A percentile compares a stretch with the other conserved stretches of the same genome.
phyloP scores from a whole-genome alignment of 1,140 invertebrate species.

The Mycetomoellerius zeteki region DNA sequence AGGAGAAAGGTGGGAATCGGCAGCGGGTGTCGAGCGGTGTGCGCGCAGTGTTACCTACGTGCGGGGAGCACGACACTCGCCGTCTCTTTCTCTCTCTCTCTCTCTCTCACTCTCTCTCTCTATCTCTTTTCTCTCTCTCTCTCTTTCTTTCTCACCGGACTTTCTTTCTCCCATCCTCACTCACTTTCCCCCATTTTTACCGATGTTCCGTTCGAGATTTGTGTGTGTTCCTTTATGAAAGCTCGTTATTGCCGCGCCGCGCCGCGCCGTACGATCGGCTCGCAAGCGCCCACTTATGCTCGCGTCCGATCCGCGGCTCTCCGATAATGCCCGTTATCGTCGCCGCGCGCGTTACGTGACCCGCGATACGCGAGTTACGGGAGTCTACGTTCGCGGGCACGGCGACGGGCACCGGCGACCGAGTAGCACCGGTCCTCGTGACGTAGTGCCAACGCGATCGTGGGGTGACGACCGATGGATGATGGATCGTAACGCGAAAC shows the following conservation, averaged over 20 bases:
- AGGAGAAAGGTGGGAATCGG: slow-evolving; percentile 70
- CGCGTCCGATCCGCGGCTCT: slow-evolving; percentile 27
- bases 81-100: slow-evolving; percentile 63
- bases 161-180: not conserved
- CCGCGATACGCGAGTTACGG: slow-evolving; percentile 48
- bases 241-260: slow-evolving; percentile 13
- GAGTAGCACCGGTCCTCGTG: slow-evolving; percentile 18
- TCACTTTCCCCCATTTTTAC: slow-evolving; percentile 71
- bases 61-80: slow-evolving; percentile 83
- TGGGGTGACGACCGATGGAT: slow-evolving; percentile 18
- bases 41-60: slow-evolving; percentile 84
- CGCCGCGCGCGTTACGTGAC: slow-evolving; percentile 57
- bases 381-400: slow-evolving; percentile 1
- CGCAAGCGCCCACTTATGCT: slow-evolving; percentile 37
- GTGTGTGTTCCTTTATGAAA: slow-evolving; percentile 72
- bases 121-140: too few relatives aligned
- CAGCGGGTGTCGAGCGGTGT: slow-evolving; percentile 71
- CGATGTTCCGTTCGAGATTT: slow-evolving; percentile 73
- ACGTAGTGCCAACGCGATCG: not conserved
- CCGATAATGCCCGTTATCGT: slow-evolving; percentile 52
- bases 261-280: not conserved
- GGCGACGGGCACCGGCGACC: not conserved
- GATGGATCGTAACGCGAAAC: slow-evolving; percentile 44
- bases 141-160: not conserved
- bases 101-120: not conserved